Evolutionary conservation across 2,888 invertebrate species (phyloP), one percentile per base, ranked within the genome.

Genomic region (Epistrophe grossulariae): DNA sequence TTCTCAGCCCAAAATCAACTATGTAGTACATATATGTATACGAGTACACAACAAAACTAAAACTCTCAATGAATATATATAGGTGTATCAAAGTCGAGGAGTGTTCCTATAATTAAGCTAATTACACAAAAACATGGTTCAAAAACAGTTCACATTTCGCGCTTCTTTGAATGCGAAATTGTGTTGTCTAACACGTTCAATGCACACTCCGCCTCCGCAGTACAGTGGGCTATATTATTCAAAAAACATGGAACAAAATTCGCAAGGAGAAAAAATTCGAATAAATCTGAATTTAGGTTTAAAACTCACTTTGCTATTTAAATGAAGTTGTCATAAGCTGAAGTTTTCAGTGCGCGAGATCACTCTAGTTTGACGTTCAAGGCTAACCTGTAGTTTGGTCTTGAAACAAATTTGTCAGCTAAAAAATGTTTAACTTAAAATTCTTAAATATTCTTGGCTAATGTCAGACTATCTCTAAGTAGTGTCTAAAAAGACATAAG

Each of bases 31-130:
- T 19, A 19, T 1, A n/a, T n/a, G n/a, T n/a, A n/a, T n/a, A n/a
- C n/a, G n/a, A n/a, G n/a, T n/a, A n/a, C n/a, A n/a, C n/a, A n/a
- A n/a, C n/a, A n/a, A 31, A 17, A 38, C 59, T 17, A 48, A n/a
- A n/a, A 48, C 66, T 48, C 13, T 17, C 48, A 31, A 38, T 38
- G 40, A 60, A 4, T 38, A 38, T 11, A 31, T 4, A 31, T 2
- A 31, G 7, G 31, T 31, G 13, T 19, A 40, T 24, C n/a, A 17
- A n/a, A 45, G 64, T 45, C 28, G 43, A 43, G 24, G 43, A 62
- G 62, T 40, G 19, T 28, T 48, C 17, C 59, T 76, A 76, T 84
- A 84, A 84, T 84, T 76, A 84, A 76, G 71, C 79, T 84, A 84
- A 84, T 84, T 84, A 81, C 77, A 55, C 17, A 24, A 68, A 52